phyloP scores from a whole-genome alignment of 2,888 invertebrate species.

The Agrotis puta region DNA sequence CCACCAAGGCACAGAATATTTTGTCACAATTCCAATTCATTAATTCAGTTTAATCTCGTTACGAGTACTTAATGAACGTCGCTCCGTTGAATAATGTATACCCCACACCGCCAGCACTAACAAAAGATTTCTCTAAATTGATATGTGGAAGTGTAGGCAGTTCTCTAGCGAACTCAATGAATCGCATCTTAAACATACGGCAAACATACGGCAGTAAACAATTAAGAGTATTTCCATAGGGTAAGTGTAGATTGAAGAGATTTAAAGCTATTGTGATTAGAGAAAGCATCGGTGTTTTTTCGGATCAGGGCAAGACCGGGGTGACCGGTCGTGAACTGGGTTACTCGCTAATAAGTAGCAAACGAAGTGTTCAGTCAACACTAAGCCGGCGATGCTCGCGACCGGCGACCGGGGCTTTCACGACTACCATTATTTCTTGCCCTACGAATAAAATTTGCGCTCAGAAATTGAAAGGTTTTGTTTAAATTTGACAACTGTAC shows the following conservation, averaged over 20 bases:
- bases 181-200: conserved; percentile 27
- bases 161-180: conserved; percentile 13
- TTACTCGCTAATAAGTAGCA: conserved; percentile 44
- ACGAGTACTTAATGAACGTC: conserved; percentile 70
- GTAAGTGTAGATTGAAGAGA: conserved; percentile 11
- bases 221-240: conserved; percentile 1
- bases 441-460: conserved; percentile 27
- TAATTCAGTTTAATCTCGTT: conserved; percentile 70
- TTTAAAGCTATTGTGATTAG: conserved; percentile 17
- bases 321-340: conserved; percentile 7
- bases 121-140: conserved; percentile 57
- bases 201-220: conserved; percentile 10
- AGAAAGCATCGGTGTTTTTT: conserved; percentile 11
- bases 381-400: conserved; percentile 25
- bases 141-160: conserved; percentile 43
- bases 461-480: conserved; percentile 41
- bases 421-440: conserved; percentile 29
- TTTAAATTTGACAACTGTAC: conserved; percentile 30
- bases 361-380: conserved; percentile 60
- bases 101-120: conserved; percentile 36
- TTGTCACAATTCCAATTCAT: conserved; percentile 69
- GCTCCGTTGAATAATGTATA: conserved; percentile 67
- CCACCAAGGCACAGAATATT: conserved; percentile 45
- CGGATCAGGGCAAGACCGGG: not conserved
- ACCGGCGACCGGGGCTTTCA: conserved; percentile 15